Conservation (phyloP, 2,888 invertebrate genomes). For the Tinea pellionella region DNA sequence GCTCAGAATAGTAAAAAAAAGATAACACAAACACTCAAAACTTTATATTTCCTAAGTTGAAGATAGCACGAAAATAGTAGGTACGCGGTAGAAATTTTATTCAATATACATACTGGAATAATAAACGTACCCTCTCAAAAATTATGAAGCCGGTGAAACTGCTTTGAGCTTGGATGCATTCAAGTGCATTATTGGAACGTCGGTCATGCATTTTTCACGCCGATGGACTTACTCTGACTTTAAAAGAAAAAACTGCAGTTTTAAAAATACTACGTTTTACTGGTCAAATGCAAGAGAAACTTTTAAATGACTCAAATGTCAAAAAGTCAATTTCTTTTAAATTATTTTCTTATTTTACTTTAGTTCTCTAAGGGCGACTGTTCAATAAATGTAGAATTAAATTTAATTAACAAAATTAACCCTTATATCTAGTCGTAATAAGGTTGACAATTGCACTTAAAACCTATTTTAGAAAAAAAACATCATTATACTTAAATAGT, state of each 20-base stretch:
- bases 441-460: too few relatives aligned
- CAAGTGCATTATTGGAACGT: constrained; percentile 15
- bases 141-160: constrained; percentile 7
- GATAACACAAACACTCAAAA: too few relatives aligned
- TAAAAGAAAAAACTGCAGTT: constrained; percentile 9
- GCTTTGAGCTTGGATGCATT: constrained; percentile 12
- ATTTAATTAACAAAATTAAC: too few relatives aligned
- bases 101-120: neutral
- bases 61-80: too few relatives aligned
- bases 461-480: too few relatives aligned
- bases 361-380: too few relatives aligned
- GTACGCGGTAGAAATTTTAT: neutral
- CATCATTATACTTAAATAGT: too few relatives aligned
- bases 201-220: constrained; percentile 51
- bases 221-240: constrained; percentile 28
- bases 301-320: neutral
- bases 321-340: neutral
- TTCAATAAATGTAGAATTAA: too few relatives aligned
- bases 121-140: neutral
- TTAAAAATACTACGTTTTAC: neutral
- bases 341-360: neutral
- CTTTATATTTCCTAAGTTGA: too few relatives aligned
- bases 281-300: neutral
- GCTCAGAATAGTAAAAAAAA: too few relatives aligned
- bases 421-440: too few relatives aligned